A percentile compares a stretch with the other conserved stretches of the same genome.
Evolutionary conservation across 2,797 vertebrate genomes (phyloP).

Genomic region (Apodemus agrarius): DNA sequence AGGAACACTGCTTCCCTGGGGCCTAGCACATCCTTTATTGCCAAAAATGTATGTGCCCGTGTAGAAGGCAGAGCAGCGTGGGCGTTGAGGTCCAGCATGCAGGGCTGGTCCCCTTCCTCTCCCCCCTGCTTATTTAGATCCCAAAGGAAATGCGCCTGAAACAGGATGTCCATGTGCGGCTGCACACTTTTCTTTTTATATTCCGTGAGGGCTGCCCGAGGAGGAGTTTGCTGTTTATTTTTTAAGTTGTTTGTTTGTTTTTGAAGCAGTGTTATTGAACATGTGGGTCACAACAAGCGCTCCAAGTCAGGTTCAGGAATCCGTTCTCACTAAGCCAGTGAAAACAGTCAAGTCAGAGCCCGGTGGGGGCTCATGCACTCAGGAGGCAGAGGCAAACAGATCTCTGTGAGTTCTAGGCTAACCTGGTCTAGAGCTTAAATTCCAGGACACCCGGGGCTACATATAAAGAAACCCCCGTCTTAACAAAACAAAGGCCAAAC

Average conservation of each 20-base stretch:
- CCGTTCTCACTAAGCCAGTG: not conserved
- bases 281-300: not conserved
- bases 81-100: not conserved
- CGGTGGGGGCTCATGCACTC: no score
- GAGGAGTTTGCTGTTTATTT: not conserved
- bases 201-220: not conserved
- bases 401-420: not conserved
- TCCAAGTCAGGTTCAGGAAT: not conserved
- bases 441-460: not conserved
- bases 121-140: conserved; percentile 45
- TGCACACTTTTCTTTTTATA: not conserved
- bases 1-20: conserved; percentile 69
- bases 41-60: conserved; percentile 51
- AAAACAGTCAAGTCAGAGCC: not conserved
- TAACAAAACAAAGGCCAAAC: not conserved
- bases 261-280: not conserved
- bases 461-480: not conserved
- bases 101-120: not conserved
- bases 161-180: conserved; percentile 41
- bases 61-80: conserved; percentile 66
- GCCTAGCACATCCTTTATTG: conserved; percentile 77
- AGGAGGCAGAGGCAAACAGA: not conserved
- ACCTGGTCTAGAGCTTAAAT: not conserved
- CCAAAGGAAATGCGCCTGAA: conserved; percentile 46
- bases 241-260: not conserved